Evolutionary conservation across 2,113 vertebrate species (phyloP).

Genomic region (Cephalopterus ornatus): DNA sequence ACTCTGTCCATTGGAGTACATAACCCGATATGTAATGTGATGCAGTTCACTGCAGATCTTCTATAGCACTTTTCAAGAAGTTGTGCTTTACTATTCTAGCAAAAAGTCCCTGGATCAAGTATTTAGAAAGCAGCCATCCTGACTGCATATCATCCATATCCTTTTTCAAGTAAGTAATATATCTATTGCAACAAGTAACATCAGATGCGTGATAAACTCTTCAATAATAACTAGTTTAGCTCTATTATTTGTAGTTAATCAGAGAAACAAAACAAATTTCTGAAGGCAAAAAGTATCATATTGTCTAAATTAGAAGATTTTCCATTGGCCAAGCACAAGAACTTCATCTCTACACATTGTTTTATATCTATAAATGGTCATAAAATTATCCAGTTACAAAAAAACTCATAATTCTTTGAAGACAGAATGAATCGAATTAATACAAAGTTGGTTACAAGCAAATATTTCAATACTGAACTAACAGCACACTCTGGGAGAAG

Average conservation of each 20-base stretch:
- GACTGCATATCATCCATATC: not conserved
- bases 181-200: accelerated
- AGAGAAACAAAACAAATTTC: not conserved
- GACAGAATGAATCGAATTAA: not conserved
- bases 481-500: not conserved
- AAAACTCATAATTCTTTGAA: not conserved
- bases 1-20: not conserved
- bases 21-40: not conserved
- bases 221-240: not conserved
- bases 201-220: not conserved
- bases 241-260: not conserved
- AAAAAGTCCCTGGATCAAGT: not conserved
- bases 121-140: not conserved
- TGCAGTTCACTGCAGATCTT: not conserved
- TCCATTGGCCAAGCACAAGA: too few species aligned
- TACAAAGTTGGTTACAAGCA: not conserved
- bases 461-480: not conserved
- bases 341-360: not conserved
- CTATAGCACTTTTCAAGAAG: not conserved
- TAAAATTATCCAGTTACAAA: not conserved
- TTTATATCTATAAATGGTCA: not conserved
- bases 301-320: too few species aligned
- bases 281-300: not conserved
- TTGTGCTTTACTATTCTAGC: not conserved
- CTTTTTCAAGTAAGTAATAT: not conserved